A percentile compares a stretch with the other conserved stretches of the same genome.
Evolutionary conservation across 2,797 vertebrate species (phyloP).

Genomic region (Falco naumanni): DNA sequence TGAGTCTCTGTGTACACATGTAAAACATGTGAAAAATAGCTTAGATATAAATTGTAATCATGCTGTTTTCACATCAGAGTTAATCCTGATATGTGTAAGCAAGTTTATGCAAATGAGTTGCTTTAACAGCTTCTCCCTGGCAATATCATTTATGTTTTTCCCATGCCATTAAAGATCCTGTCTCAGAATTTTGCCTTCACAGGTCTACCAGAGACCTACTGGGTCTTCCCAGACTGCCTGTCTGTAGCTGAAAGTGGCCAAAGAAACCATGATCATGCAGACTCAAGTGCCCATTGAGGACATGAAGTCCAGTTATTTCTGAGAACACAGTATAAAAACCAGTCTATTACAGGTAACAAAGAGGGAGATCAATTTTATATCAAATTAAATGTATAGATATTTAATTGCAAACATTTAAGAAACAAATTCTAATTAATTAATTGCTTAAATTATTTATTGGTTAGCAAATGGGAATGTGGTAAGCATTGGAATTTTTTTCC

Average conservation of each 20-base stretch:
- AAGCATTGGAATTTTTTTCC: not conserved
- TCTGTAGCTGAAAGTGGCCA: not conserved
- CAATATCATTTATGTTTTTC: not conserved
- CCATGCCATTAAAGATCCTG: not conserved
- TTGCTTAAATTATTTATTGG: not conserved
- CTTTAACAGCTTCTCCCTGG: not conserved
- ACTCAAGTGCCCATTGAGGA: not conserved
- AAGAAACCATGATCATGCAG: not conserved
- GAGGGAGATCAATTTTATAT: not conserved
- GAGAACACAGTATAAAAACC: not conserved
- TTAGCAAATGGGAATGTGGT: not conserved
- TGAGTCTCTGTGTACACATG: not conserved
- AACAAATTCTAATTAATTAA: not conserved
- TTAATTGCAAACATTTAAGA: not conserved
- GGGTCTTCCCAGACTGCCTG: not conserved
- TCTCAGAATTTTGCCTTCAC: conserved; percentile 19
- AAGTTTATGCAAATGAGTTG: not conserved
- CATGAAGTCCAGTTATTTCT: conserved; percentile 6
- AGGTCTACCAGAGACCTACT: not conserved
- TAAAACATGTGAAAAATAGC: not conserved
- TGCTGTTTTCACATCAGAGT: not conserved
- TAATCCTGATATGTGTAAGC: not conserved
- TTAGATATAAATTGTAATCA: not conserved
- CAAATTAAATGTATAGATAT: not conserved
- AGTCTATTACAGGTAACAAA: not conserved